phyloP scores from a whole-genome alignment of 2,113 vertebrate genomes.

The Struthidea cinerea region DNA sequence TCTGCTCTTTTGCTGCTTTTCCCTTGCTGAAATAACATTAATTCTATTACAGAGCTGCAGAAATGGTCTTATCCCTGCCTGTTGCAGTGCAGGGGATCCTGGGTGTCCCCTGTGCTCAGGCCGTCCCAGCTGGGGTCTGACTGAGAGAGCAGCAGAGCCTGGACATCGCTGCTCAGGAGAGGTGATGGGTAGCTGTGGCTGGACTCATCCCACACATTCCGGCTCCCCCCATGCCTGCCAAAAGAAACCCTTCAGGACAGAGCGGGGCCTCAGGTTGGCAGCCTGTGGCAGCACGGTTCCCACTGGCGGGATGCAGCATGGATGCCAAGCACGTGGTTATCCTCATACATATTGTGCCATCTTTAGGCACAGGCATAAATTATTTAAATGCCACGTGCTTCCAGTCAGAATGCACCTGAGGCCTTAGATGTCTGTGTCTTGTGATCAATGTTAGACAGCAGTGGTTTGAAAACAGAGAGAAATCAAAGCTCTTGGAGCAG shows the following conservation, averaged over 20 bases:
- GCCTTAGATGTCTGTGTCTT: neutral
- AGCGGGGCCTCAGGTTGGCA: accelerated
- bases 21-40: neutral
- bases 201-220: accelerated
- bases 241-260: neutral
- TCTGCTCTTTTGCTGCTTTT: neutral
- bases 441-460: neutral
- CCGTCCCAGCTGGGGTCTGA: neutral
- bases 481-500: neutral
- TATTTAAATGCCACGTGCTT: neutral
- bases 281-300: neutral
- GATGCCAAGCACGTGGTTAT: neutral
- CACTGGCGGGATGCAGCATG: accelerated
- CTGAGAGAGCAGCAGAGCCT: neutral
- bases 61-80: neutral
- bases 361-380: neutral
- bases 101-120: accelerated
- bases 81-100: accelerated
- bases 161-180: neutral
- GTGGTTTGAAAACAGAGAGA: neutral
- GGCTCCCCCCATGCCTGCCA: neutral
- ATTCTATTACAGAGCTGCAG: neutral
- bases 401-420: neutral
- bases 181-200: neutral
- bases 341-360: neutral